Base-by-base conservation (phyloP, 2,113 vertebrate genomes). In the Carassius carassius region DNA sequence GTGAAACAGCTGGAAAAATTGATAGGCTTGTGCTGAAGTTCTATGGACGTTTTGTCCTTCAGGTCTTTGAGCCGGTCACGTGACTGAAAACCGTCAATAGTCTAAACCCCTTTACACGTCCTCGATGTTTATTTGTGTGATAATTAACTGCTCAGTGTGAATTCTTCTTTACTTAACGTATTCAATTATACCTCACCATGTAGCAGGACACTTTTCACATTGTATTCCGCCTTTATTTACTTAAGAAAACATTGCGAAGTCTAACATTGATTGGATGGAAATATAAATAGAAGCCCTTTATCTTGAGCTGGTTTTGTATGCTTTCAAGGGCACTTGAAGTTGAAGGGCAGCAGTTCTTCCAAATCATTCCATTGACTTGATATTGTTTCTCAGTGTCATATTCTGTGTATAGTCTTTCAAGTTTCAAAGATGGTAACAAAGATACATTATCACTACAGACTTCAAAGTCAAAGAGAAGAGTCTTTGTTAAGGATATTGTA, bases 271-370 rank as follows among this genome's bases (percentile, higher is more conserved):
- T 60, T 78, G 14, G 19, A 14, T n/a, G 12, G 19, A 62, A 63
- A 44, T 44, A 47, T 63, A 25, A 63, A 65, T 80, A 80, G n/a
- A 47, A 79, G 10, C 14, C 19, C 56, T n/a, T 41, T 12, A 25
- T n/a, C 72, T 74, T 25, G 21, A 62, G 37, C 37, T 62, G 35
- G 51, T 17, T 63, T 79, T 79, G 21, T 25, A 23, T 79, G 58
- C 37, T 14, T 80, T 65, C 23, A 65, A 80, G n/a, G 37, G 44
- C 21, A 37, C 32, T 14, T 9, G 25, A 74, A n/a, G 72, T 74
- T 41, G 21, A 74, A 74, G n/a, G 0, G 5, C 21, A 72, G 5
- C 72, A 7, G 72, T 74, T 74, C 21, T n/a, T n/a, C 17, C 19
- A 23, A 74, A 74, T 49, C 69, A 72, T 44, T 69, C 9, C 19